These are phyloP conservation scores for Stigmatopora nigra DNA, from an alignment of 2,113 vertebrate species.

Conservation along the genomic window DNA sequence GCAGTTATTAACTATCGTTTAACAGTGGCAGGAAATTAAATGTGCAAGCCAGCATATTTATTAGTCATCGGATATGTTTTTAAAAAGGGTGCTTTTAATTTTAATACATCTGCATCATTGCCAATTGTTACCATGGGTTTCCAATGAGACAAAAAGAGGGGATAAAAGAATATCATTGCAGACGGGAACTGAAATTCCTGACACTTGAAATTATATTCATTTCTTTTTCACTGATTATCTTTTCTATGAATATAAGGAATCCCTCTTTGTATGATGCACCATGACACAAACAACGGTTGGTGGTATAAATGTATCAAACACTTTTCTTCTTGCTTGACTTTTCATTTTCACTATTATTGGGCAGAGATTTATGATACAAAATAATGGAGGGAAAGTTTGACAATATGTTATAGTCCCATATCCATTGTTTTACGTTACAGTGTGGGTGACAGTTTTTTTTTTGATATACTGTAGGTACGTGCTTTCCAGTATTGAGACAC, in stretches of 20 bases:
- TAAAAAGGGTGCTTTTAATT: not conserved
- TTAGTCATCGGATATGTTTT: constrained; percentile 54
- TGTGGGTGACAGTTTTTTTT: not conserved
- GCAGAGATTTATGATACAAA: not conserved
- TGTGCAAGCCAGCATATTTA: constrained; percentile 50
- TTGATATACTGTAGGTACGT: not conserved
- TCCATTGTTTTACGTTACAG: not conserved
- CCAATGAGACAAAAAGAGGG: not conserved
- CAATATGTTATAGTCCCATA: too few species aligned
- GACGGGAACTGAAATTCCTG: constrained; percentile 55
- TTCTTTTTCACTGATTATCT: constrained; percentile 56
- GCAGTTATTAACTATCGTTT: not conserved
- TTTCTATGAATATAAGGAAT: constrained; percentile 53
- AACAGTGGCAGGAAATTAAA: not conserved
- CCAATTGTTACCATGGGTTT: constrained; percentile 25
- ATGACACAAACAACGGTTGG: constrained; percentile 41
- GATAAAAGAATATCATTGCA: constrained; percentile 14
- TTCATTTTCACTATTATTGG: not conserved
- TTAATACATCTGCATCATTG: constrained; percentile 34
- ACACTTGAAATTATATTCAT: constrained; percentile 68
- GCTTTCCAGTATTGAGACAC: not conserved
- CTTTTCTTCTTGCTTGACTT: not conserved
- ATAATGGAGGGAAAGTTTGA: not conserved
- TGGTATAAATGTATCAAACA: constrained; percentile 35
- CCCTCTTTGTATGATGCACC: constrained; percentile 66